Conservation (phyloP, 2,888 invertebrate species). For the Steinernema scapterisci region DNA sequence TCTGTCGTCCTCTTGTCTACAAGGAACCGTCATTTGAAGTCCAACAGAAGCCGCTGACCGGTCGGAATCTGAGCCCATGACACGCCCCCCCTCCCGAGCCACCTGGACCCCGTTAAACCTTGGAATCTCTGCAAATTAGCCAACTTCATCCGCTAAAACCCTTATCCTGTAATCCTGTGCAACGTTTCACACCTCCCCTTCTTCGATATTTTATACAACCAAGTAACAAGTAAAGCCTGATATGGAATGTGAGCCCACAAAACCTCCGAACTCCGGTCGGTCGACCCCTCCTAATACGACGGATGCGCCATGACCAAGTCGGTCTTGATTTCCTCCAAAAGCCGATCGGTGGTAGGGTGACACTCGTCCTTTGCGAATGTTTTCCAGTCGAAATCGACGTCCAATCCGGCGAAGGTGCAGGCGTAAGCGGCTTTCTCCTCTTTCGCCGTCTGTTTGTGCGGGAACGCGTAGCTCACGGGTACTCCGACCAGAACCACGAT, state of each 20-base stretch:
- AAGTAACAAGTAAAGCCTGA: constrained; percentile 8
- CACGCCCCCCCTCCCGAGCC: too few relatives aligned
- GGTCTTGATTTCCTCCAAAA: constrained; percentile 11
- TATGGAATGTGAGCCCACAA: constrained; percentile 23
- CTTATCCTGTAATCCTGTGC: too few relatives aligned
- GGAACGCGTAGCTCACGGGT: constrained; percentile 37
- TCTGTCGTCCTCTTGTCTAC: too few relatives aligned
- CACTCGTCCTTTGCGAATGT: constrained; percentile 26
- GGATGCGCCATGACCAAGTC: constrained; percentile 18
- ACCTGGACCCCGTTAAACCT: too few relatives aligned
- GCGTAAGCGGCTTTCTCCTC: constrained; percentile 38
- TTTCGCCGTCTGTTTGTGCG: constrained; percentile 34
- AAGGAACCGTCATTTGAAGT: too few relatives aligned
- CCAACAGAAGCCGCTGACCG: too few relatives aligned
- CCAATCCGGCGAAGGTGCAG: constrained; percentile 43
- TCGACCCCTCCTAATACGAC: not conserved
- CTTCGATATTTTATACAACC: constrained; percentile 4
- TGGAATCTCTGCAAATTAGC: too few relatives aligned
- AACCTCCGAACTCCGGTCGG: too few relatives aligned
- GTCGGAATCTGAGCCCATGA: too few relatives aligned
- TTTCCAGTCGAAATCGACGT: constrained; percentile 35
- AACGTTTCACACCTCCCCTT: too few relatives aligned
- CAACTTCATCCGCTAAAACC: too few relatives aligned
- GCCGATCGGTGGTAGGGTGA: constrained; percentile 23
- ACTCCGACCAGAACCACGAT: constrained; percentile 39